A percentile compares a stretch with the other conserved stretches of the same genome.
These are phyloP conservation scores for Microplitis demolitor DNA, from an alignment of 1,140 invertebrate genomes.

Conservation along the genomic window DNA sequence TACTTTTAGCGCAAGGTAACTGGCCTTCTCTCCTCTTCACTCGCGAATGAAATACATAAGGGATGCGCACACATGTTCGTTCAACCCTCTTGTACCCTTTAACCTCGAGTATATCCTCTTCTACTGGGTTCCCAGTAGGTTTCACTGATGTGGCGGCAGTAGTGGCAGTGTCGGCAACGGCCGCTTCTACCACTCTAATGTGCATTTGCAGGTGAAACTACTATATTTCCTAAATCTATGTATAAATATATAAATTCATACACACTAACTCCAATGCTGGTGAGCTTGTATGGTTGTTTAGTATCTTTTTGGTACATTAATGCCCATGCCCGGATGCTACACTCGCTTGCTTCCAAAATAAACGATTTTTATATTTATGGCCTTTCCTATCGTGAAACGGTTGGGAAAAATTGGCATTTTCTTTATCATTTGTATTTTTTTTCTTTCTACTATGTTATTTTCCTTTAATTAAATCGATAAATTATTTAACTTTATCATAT, in stretches of 20 bases:
- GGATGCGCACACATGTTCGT: conserved; percentile 18
- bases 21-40: background rate
- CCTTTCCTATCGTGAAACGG: background rate
- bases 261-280: too few relatives aligned
- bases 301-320: background rate
- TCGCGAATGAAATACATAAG: conserved; percentile 17
- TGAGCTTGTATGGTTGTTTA: too few relatives aligned
- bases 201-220: conserved; percentile 6
- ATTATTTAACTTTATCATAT: too few relatives aligned
- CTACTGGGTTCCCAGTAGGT: background rate
- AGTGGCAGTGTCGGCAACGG: background rate
- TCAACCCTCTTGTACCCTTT: background rate
- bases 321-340: background rate
- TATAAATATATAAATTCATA: too few relatives aligned
- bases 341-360: background rate
- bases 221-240: too few relatives aligned
- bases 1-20: conserved; percentile 18
- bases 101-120: background rate
- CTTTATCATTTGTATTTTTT: background rate
- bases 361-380: conserved; percentile 8
- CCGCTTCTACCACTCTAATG: background rate
- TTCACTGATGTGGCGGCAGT: background rate
- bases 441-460: background rate
- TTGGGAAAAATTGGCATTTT: background rate
- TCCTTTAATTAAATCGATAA: too few relatives aligned